Percentiles rank a stretch among this genome's conserved stretches.
These are phyloP conservation scores for Macrotis lagotis DNA, from an alignment of 2,113 vertebrate species.

Conservation along the genomic window DNA sequence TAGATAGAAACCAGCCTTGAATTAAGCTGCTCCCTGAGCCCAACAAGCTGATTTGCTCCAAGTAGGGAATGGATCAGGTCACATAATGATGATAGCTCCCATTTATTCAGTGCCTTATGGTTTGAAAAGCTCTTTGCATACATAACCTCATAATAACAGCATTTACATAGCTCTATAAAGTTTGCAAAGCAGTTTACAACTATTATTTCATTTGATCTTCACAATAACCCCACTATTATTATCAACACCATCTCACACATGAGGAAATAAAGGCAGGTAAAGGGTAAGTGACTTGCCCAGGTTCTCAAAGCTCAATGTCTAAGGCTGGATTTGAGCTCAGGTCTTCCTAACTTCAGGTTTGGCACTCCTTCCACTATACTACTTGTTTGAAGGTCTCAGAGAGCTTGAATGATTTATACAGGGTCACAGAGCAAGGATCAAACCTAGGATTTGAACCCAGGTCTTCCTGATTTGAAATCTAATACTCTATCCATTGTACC, in stretches of 20 bases:
- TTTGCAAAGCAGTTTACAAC: neutral
- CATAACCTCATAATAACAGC: neutral
- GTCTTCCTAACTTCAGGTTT: neutral
- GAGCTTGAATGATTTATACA: neutral
- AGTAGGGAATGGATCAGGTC: neutral
- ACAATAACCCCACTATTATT: neutral
- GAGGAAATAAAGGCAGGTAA: neutral
- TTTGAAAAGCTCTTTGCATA: neutral
- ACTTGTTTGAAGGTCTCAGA: neutral
- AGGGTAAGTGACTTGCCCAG: neutral
- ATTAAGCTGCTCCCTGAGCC: neutral
- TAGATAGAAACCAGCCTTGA: neutral
- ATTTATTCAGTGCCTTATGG: neutral
- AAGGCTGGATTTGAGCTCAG: neutral
- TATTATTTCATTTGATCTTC: neutral
- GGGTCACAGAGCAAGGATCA: neutral
- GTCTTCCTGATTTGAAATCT: neutral
- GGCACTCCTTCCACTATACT: neutral
- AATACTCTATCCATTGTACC: neutral
- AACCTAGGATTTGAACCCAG: neutral
- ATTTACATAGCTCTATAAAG: neutral
- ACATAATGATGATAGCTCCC: neutral
- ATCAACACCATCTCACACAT: neutral
- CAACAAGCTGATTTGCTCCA: neutral
- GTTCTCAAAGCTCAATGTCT: neutral